These are phyloP conservation scores for Cyprinodon tularosa DNA, from an alignment of 2,113 vertebrate genomes.

Conservation along the genomic window DNA sequence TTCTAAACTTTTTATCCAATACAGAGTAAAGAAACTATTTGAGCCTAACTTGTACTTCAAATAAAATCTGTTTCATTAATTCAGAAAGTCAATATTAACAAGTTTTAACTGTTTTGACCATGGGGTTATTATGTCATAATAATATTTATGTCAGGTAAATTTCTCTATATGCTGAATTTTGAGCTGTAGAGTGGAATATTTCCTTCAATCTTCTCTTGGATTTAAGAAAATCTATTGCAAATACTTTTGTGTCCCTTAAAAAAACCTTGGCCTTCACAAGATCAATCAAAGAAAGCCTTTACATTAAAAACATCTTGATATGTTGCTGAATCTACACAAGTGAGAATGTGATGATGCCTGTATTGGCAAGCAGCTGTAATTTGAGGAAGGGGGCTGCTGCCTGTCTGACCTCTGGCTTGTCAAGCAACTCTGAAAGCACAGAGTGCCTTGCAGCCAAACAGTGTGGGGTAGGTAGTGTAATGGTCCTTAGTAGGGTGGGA, in stretches of 20 bases:
- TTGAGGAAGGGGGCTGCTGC: slow-evolving; percentile 63
- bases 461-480: slow-evolving; percentile 54
- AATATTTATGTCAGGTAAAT: neutral
- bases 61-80: no score
- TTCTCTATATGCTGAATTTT: neutral
- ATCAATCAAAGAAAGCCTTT: slow-evolving; percentile 31
- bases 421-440: slow-evolving; percentile 40
- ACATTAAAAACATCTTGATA: slow-evolving; percentile 37
- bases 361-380: slow-evolving; percentile 61
- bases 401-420: slow-evolving; percentile 59
- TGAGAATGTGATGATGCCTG: slow-evolving; percentile 47
- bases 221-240: neutral
- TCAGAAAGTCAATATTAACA: neutral
- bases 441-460: slow-evolving; percentile 48
- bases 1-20: no score
- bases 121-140: neutral
- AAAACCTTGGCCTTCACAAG: slow-evolving; percentile 26
- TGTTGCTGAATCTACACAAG: slow-evolving; percentile 39
- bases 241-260: neutral
- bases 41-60: no score
- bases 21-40: no score
- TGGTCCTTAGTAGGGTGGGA: slow-evolving; percentile 63
- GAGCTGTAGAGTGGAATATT: neutral
- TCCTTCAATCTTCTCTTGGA: neutral
- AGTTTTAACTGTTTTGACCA: neutral